A percentile compares a stretch with the other conserved stretches of the same genome.
These are phyloP conservation scores for Drosophila sucinea DNA, from an alignment of 1,140 invertebrate species.

Conservation along the genomic window DNA sequence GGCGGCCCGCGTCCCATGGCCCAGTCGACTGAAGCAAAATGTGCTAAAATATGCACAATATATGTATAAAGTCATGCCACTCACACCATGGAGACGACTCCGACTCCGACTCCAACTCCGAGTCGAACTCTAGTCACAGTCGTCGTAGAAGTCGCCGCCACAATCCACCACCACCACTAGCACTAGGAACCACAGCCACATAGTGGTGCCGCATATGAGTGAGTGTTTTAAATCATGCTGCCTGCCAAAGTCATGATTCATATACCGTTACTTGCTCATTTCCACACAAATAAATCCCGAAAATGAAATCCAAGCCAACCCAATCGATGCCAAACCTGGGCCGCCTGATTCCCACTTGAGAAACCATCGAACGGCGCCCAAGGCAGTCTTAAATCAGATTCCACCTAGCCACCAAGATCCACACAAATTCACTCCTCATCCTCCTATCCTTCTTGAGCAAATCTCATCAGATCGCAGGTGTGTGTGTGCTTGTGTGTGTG, in stretches of 20 bases:
- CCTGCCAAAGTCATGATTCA: conserved; percentile 83
- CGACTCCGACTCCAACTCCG: conserved; percentile 19
- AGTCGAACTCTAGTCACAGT: conserved; percentile 5
- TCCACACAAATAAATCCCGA: conserved; percentile 81
- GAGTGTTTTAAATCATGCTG: conserved; percentile 82
- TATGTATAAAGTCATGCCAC: conserved; percentile 56
- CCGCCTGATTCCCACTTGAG: conserved; percentile 57
- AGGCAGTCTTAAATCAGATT: conserved; percentile 29
- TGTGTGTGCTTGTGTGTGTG: conserved; percentile 28
- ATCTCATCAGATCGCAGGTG: conserved; percentile 65
- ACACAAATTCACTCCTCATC: conserved; percentile 2
- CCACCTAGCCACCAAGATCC: conserved; percentile 14
- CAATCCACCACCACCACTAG: conserved; percentile 8
- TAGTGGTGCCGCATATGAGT: conserved; percentile 57
- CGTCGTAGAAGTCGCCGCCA: conserved; percentile 9
- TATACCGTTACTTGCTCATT: conserved; percentile 82
- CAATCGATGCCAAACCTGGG: conserved; percentile 12
- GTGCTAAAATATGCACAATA: conserved; percentile 80
- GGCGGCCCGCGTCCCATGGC: conserved; percentile 12
- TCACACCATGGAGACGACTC: conserved; percentile 33
- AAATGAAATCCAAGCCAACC: conserved; percentile 57
- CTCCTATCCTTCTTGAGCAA: conserved; percentile 41
- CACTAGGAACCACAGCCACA: neutral
- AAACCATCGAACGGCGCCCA: conserved; percentile 66
- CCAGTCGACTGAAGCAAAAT: conserved; percentile 59